phyloP scores from a whole-genome alignment of 2,888 invertebrate genomes.

The Drosophila maculinotata region DNA sequence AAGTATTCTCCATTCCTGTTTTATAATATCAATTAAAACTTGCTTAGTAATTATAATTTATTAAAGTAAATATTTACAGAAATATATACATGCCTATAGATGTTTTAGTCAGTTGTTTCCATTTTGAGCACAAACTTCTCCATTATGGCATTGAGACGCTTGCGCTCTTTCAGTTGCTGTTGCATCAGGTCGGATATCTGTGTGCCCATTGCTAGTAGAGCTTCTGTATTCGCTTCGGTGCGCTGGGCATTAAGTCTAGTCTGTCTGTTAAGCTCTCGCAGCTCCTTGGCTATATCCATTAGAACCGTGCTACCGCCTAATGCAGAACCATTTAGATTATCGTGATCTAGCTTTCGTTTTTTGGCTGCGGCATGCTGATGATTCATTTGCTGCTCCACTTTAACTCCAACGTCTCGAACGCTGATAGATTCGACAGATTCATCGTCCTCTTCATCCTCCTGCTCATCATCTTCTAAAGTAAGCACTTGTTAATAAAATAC shows the following conservation, averaged over 20 bases:
- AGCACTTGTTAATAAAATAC: background rate
- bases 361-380: conserved; percentile 30
- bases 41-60: conserved; percentile 3
- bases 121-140: conserved; percentile 68
- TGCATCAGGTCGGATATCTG: conserved; percentile 69
- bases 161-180: conserved; percentile 66
- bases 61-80: background rate
- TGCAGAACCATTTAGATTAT: conserved; percentile 17
- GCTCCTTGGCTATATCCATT: conserved; percentile 65
- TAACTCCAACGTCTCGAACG: conserved; percentile 22
- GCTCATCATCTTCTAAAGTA: conserved; percentile 32
- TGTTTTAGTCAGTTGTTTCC: conserved; percentile 60
- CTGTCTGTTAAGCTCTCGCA: conserved; percentile 59
- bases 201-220: conserved; percentile 61
- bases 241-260: conserved; percentile 62
- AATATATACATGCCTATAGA: background rate
- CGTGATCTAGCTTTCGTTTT: conserved; percentile 42
- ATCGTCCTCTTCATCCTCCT: conserved; percentile 43
- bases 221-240: conserved; percentile 63
- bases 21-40: background rate
- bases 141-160: conserved; percentile 66
- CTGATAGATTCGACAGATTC: conserved; percentile 36
- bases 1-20: too few relatives aligned
- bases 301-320: conserved; percentile 29
- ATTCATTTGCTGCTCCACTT: conserved; percentile 33